Conservation (phyloP, 1,140 invertebrate genomes). For the Ostrea edulis region DNA sequence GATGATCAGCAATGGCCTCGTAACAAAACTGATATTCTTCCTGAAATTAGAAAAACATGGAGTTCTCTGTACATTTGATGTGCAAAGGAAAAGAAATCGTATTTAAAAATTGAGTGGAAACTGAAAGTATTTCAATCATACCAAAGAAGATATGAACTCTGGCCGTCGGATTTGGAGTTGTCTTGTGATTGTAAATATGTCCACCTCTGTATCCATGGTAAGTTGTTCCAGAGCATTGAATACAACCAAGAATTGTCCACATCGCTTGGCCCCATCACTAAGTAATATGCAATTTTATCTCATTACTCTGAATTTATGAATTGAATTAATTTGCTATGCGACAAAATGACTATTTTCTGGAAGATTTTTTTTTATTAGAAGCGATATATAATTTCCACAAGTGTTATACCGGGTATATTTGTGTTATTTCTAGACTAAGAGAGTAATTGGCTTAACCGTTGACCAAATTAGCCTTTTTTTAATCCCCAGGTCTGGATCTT, state of each 20-base stretch:
- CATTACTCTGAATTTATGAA: not conserved
- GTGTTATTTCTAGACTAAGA: not conserved
- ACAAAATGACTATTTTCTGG: too few species aligned
- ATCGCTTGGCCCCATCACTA: slow-evolving; percentile 36
- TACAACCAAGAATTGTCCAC: slow-evolving; percentile 47
- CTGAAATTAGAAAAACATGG: too few species aligned
- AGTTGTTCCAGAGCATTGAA: slow-evolving; percentile 37
- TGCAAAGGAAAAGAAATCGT: not conserved
- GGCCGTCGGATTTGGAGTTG: slow-evolving; percentile 37
- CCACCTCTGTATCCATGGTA: slow-evolving; percentile 36
- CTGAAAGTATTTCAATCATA: not conserved
- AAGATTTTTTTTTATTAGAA: too few species aligned
- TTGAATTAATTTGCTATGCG: too few species aligned
- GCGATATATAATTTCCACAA: too few species aligned
- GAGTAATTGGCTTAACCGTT: too few species aligned
- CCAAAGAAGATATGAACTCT: slow-evolving; percentile 34
- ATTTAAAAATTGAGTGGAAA: not conserved
- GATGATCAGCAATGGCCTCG: too few species aligned
- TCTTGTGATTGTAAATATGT: slow-evolving; percentile 28
- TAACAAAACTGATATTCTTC: too few species aligned
- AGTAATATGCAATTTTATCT: not conserved
- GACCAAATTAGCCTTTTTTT: too few species aligned
- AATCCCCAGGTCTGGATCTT: not conserved
- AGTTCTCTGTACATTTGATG: not conserved
- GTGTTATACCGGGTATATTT: not conserved